These are phyloP conservation scores for Manduca sexta DNA, from an alignment of 1,140 invertebrate genomes.

Conservation along the genomic window DNA sequence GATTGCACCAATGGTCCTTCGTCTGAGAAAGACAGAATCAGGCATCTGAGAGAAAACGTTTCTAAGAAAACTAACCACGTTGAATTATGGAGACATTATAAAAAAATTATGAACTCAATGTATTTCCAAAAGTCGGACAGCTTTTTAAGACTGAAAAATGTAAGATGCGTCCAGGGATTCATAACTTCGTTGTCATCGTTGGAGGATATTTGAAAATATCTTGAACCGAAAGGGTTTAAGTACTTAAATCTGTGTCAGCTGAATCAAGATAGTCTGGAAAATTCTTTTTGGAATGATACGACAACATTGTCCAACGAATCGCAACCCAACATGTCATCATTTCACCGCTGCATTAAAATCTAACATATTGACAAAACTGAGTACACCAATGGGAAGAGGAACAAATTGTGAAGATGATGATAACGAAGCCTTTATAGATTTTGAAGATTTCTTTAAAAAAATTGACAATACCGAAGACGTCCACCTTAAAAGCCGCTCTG, in stretches of 20 bases:
- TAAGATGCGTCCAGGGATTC: constrained; percentile 5
- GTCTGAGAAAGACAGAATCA: too few relatives aligned
- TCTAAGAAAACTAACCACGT: too few relatives aligned
- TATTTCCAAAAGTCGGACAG: too few relatives aligned
- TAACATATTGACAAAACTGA: constrained; percentile 7
- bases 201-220: constrained; percentile 13
- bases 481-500: too few relatives aligned
- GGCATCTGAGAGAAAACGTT: too few relatives aligned
- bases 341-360: constrained; percentile 17
- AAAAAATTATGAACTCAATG: too few relatives aligned
- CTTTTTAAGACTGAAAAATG: too few relatives aligned
- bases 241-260: constrained; percentile 21
- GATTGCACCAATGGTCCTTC: too few relatives aligned
- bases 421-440: constrained; percentile 9
- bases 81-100: too few relatives aligned
- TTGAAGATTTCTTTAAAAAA: constrained; percentile 2
- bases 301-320: constrained; percentile 17
- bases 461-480: neutral
- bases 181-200: constrained; percentile 10
- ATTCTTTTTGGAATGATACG: constrained; percentile 19
- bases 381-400: constrained; percentile 4
- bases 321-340: constrained; percentile 12
- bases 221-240: constrained; percentile 8
- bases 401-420: constrained; percentile 11
- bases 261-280: constrained; percentile 22